These are phyloP conservation scores for Stratiomys singularior DNA, from an alignment of 2,888 invertebrate species.

Conservation along the genomic window DNA sequence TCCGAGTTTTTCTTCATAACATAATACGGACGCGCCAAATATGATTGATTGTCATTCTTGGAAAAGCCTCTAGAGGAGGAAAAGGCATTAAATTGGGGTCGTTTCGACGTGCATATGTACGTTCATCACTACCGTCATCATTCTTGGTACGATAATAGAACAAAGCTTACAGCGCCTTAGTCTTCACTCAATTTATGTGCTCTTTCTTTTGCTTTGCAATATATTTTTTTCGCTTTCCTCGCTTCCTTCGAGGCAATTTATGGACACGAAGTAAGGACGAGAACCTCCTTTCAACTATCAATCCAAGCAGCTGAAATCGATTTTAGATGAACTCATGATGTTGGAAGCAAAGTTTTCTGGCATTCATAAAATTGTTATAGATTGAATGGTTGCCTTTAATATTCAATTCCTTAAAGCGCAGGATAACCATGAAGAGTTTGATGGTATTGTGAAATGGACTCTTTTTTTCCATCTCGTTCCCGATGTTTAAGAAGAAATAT, in stretches of 20 bases:
- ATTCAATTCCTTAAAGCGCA: too few species aligned
- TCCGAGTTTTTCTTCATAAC: not conserved
- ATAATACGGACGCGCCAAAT: not conserved
- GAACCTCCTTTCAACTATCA: too few species aligned
- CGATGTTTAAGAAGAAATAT: too few species aligned
- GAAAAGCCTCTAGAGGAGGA: not conserved
- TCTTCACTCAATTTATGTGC: constrained; percentile 7
- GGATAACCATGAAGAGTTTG: too few species aligned
- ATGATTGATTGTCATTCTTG: not conserved
- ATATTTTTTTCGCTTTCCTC: not conserved
- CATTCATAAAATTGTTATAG: too few species aligned
- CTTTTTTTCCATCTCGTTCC: too few species aligned
- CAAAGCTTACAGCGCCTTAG: constrained; percentile 1
- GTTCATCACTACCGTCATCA: constrained; percentile 8
- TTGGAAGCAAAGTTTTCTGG: too few species aligned
- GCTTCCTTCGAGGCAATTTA: not conserved
- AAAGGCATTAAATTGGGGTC: constrained; percentile 7
- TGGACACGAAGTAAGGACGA: not conserved
- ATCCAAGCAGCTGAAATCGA: too few species aligned
- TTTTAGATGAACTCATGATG: too few species aligned
- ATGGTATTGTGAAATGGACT: too few species aligned
- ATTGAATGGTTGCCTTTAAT: too few species aligned
- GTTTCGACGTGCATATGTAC: not conserved
- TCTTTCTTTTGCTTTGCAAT: not conserved
- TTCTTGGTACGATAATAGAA: not conserved